A percentile compares a stretch with the other conserved stretches of the same genome.
phyloP scores from a whole-genome alignment of 2,113 vertebrate species.

The Pavo muticus region DNA sequence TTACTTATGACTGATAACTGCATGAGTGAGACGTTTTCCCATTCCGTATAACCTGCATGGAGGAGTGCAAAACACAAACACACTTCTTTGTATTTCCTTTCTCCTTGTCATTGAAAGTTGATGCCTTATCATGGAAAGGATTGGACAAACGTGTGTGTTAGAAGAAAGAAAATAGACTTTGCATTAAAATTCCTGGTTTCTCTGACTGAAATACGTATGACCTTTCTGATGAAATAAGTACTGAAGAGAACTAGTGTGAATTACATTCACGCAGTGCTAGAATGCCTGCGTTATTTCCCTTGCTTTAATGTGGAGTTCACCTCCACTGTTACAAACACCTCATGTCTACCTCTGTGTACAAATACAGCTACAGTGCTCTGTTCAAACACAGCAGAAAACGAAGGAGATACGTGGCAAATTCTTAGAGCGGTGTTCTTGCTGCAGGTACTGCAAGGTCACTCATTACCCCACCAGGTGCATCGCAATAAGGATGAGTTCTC shows the following conservation, averaged over 20 bases:
- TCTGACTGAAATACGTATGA: neutral
- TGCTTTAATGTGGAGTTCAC: neutral
- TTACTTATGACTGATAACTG: neutral
- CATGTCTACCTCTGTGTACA: neutral
- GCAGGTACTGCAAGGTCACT: neutral
- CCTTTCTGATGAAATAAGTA: neutral
- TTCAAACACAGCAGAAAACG: neutral
- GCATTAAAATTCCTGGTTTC: neutral
- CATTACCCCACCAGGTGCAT: neutral
- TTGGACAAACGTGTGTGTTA: neutral
- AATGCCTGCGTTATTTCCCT: neutral
- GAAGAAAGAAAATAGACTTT: neutral
- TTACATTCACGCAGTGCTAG: neutral
- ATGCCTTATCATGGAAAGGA: rapidly evolving
- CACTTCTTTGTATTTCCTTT: neutral
- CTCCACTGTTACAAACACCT: neutral
- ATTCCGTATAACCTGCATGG: neutral
- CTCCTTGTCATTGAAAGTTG: neutral
- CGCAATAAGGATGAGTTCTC: neutral
- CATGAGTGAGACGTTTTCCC: neutral
- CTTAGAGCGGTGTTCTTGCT: neutral
- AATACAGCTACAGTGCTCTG: neutral
- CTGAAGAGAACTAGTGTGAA: neutral
- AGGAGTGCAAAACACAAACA: neutral
- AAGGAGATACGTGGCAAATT: neutral